phyloP scores from a whole-genome alignment of 2,113 vertebrate genomes.

The Puntigrus tetrazona region DNA sequence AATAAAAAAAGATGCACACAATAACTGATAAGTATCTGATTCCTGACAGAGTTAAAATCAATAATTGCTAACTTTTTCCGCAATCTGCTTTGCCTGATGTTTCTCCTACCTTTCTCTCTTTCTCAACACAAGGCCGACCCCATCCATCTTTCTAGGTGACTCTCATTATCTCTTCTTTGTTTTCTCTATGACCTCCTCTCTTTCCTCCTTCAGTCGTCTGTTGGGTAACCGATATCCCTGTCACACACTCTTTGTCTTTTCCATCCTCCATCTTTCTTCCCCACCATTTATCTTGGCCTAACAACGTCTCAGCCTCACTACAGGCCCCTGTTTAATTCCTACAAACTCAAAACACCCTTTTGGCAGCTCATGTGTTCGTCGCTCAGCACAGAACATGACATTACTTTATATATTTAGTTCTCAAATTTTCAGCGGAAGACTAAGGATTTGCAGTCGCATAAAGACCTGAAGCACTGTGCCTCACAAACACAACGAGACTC shows the following conservation, averaged over 20 bases:
- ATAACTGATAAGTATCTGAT: no score
- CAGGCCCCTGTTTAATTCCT: neutral
- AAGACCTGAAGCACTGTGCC: conserved; percentile 7
- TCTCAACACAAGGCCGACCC: neutral
- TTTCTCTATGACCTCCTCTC: conserved; percentile 26
- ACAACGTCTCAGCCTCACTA: neutral
- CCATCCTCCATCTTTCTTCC: conserved; percentile 11
- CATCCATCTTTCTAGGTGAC: conserved; percentile 38
- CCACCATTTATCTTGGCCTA: conserved; percentile 27
- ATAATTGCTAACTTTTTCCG: neutral
- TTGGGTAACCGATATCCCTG: conserved; percentile 23
- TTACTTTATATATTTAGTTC: conserved; percentile 1
- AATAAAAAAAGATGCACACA: no score
- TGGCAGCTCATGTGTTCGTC: neutral
- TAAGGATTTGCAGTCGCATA: neutral
- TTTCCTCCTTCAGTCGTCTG: conserved; percentile 33
- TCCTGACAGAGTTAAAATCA: no score
- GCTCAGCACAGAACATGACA: conserved; percentile 6
- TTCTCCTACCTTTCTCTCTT: neutral
- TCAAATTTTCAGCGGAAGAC: neutral
- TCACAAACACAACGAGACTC: neutral
- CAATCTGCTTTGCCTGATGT: neutral
- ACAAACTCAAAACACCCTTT: conserved; percentile 1
- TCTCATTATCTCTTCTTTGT: conserved; percentile 36
- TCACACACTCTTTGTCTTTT: neutral